Evolutionary conservation across 2,113 vertebrate species (phyloP), one percentile per base, ranked within the genome.

Genomic region (Deroptyus accipitrinus): DNA sequence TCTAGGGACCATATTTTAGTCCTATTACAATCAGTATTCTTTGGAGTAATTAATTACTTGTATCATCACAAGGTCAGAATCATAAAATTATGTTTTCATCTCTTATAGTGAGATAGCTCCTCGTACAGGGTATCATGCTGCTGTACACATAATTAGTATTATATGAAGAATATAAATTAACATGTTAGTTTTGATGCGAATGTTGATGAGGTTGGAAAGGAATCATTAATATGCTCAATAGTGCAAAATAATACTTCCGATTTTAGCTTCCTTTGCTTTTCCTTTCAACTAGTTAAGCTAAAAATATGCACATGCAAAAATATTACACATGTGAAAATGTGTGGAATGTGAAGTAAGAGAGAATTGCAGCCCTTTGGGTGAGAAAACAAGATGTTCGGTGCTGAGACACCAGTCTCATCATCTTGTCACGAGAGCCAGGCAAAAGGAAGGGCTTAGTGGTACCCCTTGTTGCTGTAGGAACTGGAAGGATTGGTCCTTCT

Each of bases 101-200:
- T 88, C 79, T 64, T 25, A 1, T 35, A 31, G 61, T 70, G 83
- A 86, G 79, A 41, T 66, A 66, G 64, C 88, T 95, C 51, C 86
- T 96, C 12, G 4, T 59, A 11, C 49, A 39, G 75, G 23, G 41
- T 18, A 9, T 33, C 79, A 10, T 28, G 88, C 82, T 83, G 88
- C 85, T 67, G 61, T 78, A 73, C 93, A 88, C 79, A 4, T 94
- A 90, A 92, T 95, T 95, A 95, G 63, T 67, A 20, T 80, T 88
- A 49, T 90, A 93, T 48, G 90, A 88, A 95, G 95, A 95, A 94
- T 88, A 93, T 92, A 94, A 95, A 96, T 95, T 93, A 96, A 92
- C 90, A 81, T 48, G 94, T 93, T 96, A 77, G 64, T 75, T 94
- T 94, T 11, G 85, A 75, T 83, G 93, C 51, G 94, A 94, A 93